Evolutionary conservation across 2,888 invertebrate species (phyloP), one percentile per base, ranked within the genome.

Genomic region (Quadriops clusia): DNA sequence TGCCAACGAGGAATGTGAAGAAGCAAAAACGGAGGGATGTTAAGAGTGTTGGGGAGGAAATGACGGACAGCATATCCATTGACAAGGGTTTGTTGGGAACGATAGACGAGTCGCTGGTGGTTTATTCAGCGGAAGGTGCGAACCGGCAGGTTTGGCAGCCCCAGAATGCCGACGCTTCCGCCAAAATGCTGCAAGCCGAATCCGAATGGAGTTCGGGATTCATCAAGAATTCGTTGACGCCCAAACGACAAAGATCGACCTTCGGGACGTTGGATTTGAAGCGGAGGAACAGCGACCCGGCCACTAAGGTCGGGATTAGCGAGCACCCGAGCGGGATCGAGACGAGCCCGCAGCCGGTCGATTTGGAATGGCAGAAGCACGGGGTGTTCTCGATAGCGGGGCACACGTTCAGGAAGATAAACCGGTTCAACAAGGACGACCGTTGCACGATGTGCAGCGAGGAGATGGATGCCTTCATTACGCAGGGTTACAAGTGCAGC

Each of bases 391-490:
- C 75, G 8, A 72, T 82, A 42, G 81, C 81, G 0, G 81, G 81
- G 0, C 83, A 83, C 59, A 68, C 73, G 42, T 81, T 82, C 60
- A 70, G 81, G 23, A 83, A 83, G 61, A 74, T 82, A 39, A 74
- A 77, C 0, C 68, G 81, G 28, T 78, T 85, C 47, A 72, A 78
- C 17, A 83, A 85, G 52, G 83, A 77, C 33, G 89, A 89, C 51
- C 71, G 75, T 35, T 90, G 90, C 54, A 74, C 77, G 7, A 80
- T 78, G 52, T 90, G 90, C 53, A 75, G 77, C 45, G 74, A 78
- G 47, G 74, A 77, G 37, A 77, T 89, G 69, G 83, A 85, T 56
- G 78, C 81, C 13, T 80, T 87, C 51, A 70, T 80, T 24, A 78
- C 79, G 1, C 82, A 80, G 47, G 81, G 81, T 0, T 78, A 82